Evolutionary conservation across 2,797 vertebrate genomes (phyloP).

Genomic region (Nyctalus aviator): DNA sequence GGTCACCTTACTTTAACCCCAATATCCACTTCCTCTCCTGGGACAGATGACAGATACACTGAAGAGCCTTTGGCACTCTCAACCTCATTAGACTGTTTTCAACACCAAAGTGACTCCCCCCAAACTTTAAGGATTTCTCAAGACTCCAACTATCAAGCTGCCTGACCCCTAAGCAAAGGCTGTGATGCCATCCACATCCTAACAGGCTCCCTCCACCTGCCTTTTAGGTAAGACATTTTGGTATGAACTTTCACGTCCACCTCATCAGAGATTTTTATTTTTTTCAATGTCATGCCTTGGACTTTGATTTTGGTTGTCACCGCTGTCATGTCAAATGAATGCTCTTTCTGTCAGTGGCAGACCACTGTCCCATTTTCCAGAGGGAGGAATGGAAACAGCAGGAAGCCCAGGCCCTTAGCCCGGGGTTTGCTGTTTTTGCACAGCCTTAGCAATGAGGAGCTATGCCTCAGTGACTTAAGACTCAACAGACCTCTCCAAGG

Average conservation of each 20-base stretch:
- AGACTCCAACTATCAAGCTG: neutral
- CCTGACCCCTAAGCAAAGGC: neutral
- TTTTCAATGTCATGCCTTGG: neutral
- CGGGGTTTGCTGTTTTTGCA: conserved; percentile 54
- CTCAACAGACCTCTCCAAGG: conserved; percentile 37
- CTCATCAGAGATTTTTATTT: neutral
- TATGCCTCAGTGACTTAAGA: conserved; percentile 59
- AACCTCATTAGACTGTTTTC: neutral
- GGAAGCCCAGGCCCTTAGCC: conserved; percentile 39
- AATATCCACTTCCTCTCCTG: neutral
- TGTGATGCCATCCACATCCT: neutral
- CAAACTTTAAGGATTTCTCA: conserved; percentile 32
- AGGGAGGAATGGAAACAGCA: conserved; percentile 59
- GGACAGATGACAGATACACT: neutral
- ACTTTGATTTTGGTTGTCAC: neutral
- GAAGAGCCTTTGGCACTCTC: neutral
- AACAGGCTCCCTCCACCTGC: neutral
- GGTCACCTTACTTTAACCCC: too few species aligned
- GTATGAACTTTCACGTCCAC: neutral
- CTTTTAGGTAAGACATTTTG: conserved; percentile 11
- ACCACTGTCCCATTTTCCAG: conserved; percentile 76
- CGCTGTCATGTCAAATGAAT: conserved; percentile 42
- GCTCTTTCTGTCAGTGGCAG: conserved; percentile 48
- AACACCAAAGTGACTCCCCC: neutral
- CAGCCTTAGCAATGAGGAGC: neutral